These are phyloP conservation scores for Erithacus rubecula DNA, from an alignment of 2,797 vertebrate genomes.

Conservation along the genomic window DNA sequence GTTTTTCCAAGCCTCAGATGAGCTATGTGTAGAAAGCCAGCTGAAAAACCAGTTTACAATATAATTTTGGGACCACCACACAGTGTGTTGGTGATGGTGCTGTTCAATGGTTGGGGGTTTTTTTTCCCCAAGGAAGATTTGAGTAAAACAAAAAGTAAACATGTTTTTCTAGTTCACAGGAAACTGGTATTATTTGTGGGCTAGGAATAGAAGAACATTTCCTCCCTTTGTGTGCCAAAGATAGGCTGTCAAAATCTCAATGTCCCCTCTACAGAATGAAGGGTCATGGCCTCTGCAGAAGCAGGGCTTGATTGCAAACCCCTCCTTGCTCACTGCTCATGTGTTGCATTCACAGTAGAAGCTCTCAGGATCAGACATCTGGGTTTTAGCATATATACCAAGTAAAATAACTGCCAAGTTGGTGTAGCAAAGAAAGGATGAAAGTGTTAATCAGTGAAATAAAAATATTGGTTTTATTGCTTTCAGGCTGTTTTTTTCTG, in stretches of 20 bases:
- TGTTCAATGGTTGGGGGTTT: background rate
- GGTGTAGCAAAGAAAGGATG: background rate
- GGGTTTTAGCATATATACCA: background rate
- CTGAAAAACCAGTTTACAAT: background rate
- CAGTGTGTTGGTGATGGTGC: background rate
- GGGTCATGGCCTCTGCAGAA: background rate
- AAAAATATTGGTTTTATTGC: constrained; percentile 15
- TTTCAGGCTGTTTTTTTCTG: constrained; percentile 12
- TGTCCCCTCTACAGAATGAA: background rate
- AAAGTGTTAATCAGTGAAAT: constrained; percentile 33
- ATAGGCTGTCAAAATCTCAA: background rate
- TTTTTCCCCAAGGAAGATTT: background rate
- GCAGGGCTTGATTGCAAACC: background rate
- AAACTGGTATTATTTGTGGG: constrained; percentile 32
- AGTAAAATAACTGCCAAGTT: background rate
- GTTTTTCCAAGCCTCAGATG: background rate
- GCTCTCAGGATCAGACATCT: background rate
- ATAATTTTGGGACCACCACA: background rate
- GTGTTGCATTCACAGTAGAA: background rate
- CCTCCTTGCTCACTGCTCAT: background rate
- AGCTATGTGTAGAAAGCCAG: background rate
- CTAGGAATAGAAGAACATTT: constrained; percentile 37
- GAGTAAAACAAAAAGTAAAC: constrained; percentile 33
- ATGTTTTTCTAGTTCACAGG: constrained; percentile 41
- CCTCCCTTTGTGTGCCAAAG: constrained; percentile 43